A percentile compares a stretch with the other conserved stretches of the same genome.
Conservation (phyloP, 2,113 vertebrate species). For the Falcunculus frontatus region DNA sequence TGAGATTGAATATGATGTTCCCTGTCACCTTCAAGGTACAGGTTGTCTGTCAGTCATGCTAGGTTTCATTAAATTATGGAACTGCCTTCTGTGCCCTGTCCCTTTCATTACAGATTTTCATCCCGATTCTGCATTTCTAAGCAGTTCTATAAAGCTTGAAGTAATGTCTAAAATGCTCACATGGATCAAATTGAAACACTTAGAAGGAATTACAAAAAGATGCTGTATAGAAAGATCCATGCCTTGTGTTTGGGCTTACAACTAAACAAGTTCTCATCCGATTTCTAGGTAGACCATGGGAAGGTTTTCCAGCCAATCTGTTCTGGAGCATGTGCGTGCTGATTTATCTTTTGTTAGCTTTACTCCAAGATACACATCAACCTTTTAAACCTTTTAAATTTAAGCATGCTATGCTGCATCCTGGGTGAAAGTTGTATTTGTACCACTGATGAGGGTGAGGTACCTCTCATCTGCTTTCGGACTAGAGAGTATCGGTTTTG, state of each 20-base stretch:
- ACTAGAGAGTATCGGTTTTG: neutral
- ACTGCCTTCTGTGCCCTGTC: neutral
- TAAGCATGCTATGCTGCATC: neutral
- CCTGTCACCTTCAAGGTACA: slow-evolving; percentile 98
- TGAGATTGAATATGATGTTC: slow-evolving; percentile 97
- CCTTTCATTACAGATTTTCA: neutral
- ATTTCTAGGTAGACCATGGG: neutral
- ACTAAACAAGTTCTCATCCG: neutral
- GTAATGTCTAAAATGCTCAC: neutral
- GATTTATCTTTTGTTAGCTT: neutral
- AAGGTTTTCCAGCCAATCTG: neutral
- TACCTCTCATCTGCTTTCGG: neutral
- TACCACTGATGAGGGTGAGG: neutral
- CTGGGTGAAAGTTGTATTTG: neutral
- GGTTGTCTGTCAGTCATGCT: slow-evolving; percentile 67
- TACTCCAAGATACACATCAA: neutral
- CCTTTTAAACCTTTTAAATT: neutral
- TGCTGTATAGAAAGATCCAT: neutral
- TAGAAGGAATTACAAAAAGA: neutral
- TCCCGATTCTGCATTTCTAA: neutral
- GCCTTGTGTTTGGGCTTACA: neutral
- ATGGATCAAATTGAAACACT: neutral
- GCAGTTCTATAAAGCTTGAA: neutral
- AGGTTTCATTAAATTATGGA: slow-evolving; percentile 27
- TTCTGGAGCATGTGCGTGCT: neutral